These are phyloP conservation scores for Megaleporinus macrocephalus DNA, from an alignment of 2,113 vertebrate genomes.

Conservation along the genomic window DNA sequence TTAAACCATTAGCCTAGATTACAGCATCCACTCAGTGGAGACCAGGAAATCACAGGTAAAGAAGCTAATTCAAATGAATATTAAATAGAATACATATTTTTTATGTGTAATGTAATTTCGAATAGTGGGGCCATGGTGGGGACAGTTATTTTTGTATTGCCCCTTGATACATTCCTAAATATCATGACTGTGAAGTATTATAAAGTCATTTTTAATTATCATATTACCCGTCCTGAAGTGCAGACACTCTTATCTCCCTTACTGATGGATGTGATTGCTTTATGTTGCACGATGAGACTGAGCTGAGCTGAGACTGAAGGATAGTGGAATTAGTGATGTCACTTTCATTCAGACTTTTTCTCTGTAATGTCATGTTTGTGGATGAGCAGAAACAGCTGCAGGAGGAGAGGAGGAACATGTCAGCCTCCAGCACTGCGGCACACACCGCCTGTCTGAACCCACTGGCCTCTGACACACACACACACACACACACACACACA, in stretches of 20 bases:
- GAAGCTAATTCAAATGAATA: no score
- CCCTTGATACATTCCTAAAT: no score
- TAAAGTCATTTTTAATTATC: no score
- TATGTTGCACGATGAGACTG: neutral
- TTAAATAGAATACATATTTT: no score
- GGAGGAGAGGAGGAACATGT: constrained; percentile 43
- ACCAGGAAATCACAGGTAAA: no score
- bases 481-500: constrained; percentile 36
- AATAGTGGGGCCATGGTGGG: no score
- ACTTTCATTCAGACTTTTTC: constrained; percentile 26
- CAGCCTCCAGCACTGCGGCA: constrained; percentile 66
- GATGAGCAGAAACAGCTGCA: constrained; percentile 53
- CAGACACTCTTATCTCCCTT: neutral
- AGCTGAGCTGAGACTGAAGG: constrained; percentile 3
- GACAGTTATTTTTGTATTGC: no score
- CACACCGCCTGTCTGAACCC: constrained; percentile 63
- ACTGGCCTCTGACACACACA: constrained; percentile 69
- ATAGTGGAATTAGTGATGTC: constrained; percentile 36
- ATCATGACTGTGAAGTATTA: no score
- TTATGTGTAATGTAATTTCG: no score
- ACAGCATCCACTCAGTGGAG: no score
- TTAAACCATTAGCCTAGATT: no score
- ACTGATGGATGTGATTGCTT: neutral
- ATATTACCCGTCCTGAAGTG: no score
- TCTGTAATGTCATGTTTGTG: constrained; percentile 22